Percentiles rank a stretch among this genome's conserved stretches.
Evolutionary conservation across 2,113 vertebrate genomes (phyloP).

Genomic region (Capreolus pygargus): DNA sequence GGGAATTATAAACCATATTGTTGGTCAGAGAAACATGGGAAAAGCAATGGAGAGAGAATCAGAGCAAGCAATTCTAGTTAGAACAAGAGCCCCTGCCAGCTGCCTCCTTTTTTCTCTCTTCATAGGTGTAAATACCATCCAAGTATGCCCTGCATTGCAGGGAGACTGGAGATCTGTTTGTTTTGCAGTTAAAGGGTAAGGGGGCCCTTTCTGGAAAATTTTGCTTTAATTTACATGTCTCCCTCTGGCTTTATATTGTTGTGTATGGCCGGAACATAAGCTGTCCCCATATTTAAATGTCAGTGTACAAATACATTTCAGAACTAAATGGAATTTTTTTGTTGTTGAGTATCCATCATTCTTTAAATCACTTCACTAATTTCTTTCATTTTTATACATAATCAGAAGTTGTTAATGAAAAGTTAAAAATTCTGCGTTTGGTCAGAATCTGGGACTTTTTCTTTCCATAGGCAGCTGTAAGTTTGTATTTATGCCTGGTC

Average conservation of each 20-base stretch:
- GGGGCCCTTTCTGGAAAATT: conserved; percentile 73
- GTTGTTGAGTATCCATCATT: conserved; percentile 56
- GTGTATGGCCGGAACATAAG: conserved; percentile 61
- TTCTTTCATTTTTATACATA: conserved; percentile 65
- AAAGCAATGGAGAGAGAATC: conserved; percentile 62
- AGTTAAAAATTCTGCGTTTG: conserved; percentile 47
- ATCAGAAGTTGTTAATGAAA: conserved; percentile 60
- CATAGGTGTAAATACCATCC: conserved; percentile 73
- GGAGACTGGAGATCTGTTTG: conserved; percentile 73
- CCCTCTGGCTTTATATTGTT: conserved; percentile 66
- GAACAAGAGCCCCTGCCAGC: conserved; percentile 73
- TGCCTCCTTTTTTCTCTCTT: conserved; percentile 72
- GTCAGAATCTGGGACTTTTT: conserved; percentile 56
- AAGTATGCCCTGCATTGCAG: conserved; percentile 75
- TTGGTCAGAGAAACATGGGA: conserved; percentile 47
- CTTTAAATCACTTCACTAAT: conserved; percentile 69
- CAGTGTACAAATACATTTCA: conserved; percentile 65
- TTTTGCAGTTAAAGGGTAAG: conserved; percentile 76
- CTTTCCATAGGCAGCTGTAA: conserved; percentile 59
- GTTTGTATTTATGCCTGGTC: conserved; percentile 49
- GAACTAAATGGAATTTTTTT: conserved; percentile 62
- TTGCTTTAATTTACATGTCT: conserved; percentile 70
- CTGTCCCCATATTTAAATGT: conserved; percentile 62
- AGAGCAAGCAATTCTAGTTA: conserved; percentile 63
- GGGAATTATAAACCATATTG: conserved; percentile 34